Percentiles rank a stretch among this genome's conserved stretches.
These are phyloP conservation scores for Takifugu bimaculatus DNA, from an alignment of 2,113 vertebrate species.

Conservation along the genomic window DNA sequence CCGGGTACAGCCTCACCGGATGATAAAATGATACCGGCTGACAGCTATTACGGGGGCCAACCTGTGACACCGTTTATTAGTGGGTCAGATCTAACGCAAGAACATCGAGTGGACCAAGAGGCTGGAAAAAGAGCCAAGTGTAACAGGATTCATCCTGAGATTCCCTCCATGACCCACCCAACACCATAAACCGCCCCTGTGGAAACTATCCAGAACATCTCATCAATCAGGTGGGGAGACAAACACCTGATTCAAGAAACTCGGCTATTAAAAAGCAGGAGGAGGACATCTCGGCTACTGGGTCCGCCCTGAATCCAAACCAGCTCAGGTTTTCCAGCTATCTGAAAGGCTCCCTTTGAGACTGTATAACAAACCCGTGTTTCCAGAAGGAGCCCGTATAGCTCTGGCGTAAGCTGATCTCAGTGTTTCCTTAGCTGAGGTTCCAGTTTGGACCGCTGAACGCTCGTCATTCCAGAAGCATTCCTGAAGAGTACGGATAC, in stretches of 20 bases:
- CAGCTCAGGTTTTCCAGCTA: slow-evolving; percentile 30
- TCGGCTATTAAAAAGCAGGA: slow-evolving; percentile 1
- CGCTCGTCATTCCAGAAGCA: slow-evolving; percentile 23
- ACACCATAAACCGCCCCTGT: slow-evolving; percentile 18
- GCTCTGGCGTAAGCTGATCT: slow-evolving; percentile 40
- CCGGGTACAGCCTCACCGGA: no score
- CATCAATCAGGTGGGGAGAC: slow-evolving; percentile 23
- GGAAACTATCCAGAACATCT: slow-evolving; percentile 25
- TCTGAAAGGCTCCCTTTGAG: slow-evolving; percentile 39
- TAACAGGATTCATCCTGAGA: slow-evolving; percentile 20
- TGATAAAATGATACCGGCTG: no score
- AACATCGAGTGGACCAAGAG: neutral
- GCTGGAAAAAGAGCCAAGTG: neutral
- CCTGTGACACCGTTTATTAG: slow-evolving; percentile 1
- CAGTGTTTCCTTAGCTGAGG: slow-evolving; percentile 41
- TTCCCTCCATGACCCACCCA: slow-evolving; percentile 1
- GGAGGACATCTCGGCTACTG: slow-evolving; percentile 16
- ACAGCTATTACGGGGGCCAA: neutral
- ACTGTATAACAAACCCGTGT: slow-evolving; percentile 27
- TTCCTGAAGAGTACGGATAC: slow-evolving; percentile 26
- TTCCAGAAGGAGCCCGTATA: slow-evolving; percentile 51
- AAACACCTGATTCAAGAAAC: slow-evolving; percentile 45
- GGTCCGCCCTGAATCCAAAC: slow-evolving; percentile 52
- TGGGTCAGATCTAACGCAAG: slow-evolving; percentile 7
- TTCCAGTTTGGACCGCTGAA: slow-evolving; percentile 38